phyloP scores from a whole-genome alignment of 2,888 invertebrate species.

The Noctua comes region DNA sequence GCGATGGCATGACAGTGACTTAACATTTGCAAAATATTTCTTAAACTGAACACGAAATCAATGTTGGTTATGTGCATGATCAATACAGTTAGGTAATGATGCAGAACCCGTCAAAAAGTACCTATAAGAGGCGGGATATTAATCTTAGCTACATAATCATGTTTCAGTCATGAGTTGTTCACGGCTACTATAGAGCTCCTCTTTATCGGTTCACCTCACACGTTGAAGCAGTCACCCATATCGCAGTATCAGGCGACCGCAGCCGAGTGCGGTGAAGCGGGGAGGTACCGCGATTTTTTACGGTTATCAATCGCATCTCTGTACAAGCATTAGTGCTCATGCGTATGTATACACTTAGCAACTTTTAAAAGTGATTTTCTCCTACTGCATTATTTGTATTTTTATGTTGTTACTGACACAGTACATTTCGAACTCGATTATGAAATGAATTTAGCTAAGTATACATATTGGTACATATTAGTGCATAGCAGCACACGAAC shows the following conservation, averaged over 20 bases:
- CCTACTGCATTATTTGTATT: not conserved
- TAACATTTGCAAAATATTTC: not conserved
- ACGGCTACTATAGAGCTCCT: constrained; percentile 7
- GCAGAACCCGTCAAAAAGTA: not conserved
- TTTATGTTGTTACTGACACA: not conserved
- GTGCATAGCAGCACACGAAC: not conserved
- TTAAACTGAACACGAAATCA: not conserved
- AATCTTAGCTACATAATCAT: not conserved
- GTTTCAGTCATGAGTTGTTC: constrained; percentile 8
- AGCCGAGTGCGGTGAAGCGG: constrained; percentile 31
- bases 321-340: not conserved
- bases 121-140: not conserved
- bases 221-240: constrained; percentile 35
- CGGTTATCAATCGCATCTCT: not conserved
- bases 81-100: not conserved
- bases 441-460: not conserved
- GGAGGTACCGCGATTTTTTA: constrained; percentile 9
- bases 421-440: not conserved
- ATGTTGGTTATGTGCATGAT: not conserved
- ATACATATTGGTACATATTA: not conserved
- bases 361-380: not conserved
- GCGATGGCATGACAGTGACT: not conserved
- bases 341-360: not conserved
- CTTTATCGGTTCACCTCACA: constrained; percentile 31
- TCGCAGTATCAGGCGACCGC: constrained; percentile 26